These are phyloP conservation scores for Lerema accius DNA, from an alignment of 1,140 invertebrate species.

Conservation along the genomic window DNA sequence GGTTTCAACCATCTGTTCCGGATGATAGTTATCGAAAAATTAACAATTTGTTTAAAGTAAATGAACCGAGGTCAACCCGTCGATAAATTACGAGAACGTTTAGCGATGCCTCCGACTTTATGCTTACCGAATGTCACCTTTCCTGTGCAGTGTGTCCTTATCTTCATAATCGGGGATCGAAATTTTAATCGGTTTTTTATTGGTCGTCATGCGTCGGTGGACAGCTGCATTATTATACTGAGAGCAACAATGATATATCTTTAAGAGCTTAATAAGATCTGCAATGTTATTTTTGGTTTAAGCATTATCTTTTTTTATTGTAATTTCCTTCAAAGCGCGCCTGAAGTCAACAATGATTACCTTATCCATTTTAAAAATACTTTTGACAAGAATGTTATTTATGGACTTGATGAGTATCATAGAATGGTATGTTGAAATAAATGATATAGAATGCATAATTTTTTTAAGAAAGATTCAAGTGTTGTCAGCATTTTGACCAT, in stretches of 20 bases:
- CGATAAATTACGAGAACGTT: constrained; percentile 77
- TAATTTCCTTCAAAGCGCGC: no score
- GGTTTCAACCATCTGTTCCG: constrained; percentile 73
- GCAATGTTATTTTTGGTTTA: constrained; percentile 4
- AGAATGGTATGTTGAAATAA: no score
- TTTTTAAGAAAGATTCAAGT: no score
- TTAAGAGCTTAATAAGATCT: constrained; percentile 10
- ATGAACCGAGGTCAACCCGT: constrained; percentile 73
- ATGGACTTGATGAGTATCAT: no score
- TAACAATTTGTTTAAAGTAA: constrained; percentile 83
- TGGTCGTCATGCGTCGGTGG: constrained; percentile 46
- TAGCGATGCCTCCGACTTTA: constrained; percentile 66
- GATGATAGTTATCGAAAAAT: constrained; percentile 81
- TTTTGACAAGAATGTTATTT: no score
- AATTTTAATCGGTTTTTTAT: constrained; percentile 69
- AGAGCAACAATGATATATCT: constrained; percentile 13
- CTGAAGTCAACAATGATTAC: no score
- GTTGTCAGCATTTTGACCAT: no score
- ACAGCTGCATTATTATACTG: constrained; percentile 52
- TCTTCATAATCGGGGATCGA: constrained; percentile 62
- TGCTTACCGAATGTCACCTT: constrained; percentile 79
- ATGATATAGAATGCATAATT: no score
- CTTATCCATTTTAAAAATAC: no score
- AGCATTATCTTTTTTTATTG: no score
- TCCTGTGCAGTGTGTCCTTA: constrained; percentile 68